Evolutionary conservation across 2,797 vertebrate genomes (phyloP).

Genomic region (Thamnophis elegans): DNA sequence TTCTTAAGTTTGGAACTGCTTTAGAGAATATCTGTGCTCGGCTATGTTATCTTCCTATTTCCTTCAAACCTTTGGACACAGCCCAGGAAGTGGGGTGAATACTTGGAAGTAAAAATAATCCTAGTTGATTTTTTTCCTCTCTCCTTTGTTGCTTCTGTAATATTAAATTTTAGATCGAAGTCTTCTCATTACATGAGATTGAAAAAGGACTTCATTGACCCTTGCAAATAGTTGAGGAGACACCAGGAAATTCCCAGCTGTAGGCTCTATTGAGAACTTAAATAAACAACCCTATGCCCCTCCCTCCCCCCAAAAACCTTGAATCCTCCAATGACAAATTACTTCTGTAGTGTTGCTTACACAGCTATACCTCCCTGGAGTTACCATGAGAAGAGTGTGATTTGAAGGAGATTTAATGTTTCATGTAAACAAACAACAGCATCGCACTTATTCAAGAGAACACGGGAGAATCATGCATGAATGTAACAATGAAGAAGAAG

Average conservation of each 20-base stretch:
- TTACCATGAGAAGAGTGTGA: background rate
- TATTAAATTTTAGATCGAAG: background rate
- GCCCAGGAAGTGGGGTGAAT: background rate
- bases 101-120: background rate
- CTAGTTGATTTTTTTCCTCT: background rate
- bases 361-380: background rate
- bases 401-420: background rate
- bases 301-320: background rate
- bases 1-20: background rate
- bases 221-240: background rate
- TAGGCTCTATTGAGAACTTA: background rate
- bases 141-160: background rate
- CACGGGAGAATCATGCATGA: slow-evolving; percentile 12
- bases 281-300: background rate
- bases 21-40: background rate
- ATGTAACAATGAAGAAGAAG: slow-evolving; percentile 24
- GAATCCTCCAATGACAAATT: background rate
- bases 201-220: background rate
- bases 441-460: slow-evolving; percentile 22
- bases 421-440: background rate
- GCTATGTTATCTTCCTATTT: background rate
- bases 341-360: background rate
- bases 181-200: background rate
- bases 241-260: background rate
- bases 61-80: background rate